phyloP scores from a whole-genome alignment of 2,797 vertebrate genomes.

The Eospalax fontanierii region DNA sequence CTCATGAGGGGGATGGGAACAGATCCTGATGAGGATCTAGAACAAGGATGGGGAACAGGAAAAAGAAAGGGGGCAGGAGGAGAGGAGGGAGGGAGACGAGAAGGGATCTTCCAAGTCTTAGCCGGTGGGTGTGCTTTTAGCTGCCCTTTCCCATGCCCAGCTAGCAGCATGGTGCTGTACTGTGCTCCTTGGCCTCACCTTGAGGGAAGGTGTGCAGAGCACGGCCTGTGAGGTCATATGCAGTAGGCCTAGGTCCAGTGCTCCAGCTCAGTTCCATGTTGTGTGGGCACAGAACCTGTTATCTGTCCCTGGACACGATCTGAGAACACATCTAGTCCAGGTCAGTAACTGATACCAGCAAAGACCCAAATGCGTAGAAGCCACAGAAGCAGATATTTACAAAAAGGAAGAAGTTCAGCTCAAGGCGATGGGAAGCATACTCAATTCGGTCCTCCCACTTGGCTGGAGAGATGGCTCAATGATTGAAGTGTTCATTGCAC shows the following conservation, averaged over 20 bases:
- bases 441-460: not conserved
- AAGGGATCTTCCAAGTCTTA: no score
- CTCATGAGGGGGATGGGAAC: accelerated
- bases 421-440: not conserved
- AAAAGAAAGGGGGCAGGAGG: not conserved
- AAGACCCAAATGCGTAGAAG: not conserved
- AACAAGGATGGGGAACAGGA: not conserved
- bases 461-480: not conserved
- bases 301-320: accelerated
- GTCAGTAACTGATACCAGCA: not conserved
- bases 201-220: not conserved
- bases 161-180: accelerated
- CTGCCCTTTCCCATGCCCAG: no score
- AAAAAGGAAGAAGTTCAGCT: not conserved
- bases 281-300: not conserved
- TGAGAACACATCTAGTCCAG: not conserved
- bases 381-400: no score
- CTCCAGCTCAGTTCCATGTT: accelerated
- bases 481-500: not conserved
- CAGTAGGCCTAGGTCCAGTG: not conserved
- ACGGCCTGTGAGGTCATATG: not conserved
- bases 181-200: no score
- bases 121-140: not conserved
- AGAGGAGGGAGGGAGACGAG: no score
- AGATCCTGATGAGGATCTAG: no score